These are phyloP conservation scores for Atrichornis clamosus DNA, from an alignment of 2,113 vertebrate genomes.

Conservation along the genomic window DNA sequence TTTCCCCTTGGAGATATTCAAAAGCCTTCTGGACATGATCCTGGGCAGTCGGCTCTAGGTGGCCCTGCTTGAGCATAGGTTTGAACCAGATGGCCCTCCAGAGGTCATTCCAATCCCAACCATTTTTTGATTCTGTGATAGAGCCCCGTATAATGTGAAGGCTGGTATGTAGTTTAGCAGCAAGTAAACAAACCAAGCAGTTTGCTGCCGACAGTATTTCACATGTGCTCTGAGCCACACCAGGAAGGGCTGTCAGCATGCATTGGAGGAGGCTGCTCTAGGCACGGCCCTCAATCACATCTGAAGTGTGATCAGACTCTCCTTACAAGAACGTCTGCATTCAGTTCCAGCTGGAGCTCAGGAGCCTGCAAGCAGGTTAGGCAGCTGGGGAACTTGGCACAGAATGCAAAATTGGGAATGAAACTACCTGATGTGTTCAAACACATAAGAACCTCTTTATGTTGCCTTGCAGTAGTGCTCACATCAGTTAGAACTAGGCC, in stretches of 20 bases:
- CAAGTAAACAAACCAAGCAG: background rate
- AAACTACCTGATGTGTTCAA: background rate
- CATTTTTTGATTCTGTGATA: background rate
- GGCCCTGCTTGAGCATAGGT: background rate
- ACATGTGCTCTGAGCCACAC: accelerated
- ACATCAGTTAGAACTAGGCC: background rate
- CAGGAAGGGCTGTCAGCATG: background rate
- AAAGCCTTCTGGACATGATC: background rate
- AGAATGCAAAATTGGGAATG: background rate
- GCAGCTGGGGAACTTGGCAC: background rate
- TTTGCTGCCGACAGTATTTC: background rate
- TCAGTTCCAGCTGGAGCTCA: background rate
- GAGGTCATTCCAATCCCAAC: background rate
- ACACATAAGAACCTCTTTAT: background rate
- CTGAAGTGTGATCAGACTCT: background rate
- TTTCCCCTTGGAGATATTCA: background rate
- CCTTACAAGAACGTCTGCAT: background rate
- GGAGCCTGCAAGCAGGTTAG: background rate
- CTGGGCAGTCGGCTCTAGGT: background rate
- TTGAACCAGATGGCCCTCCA: background rate
- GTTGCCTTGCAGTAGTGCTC: background rate
- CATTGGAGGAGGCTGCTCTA: background rate
- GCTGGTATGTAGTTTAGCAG: background rate
- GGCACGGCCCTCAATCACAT: background rate
- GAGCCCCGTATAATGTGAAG: background rate